Percentiles rank a stretch among this genome's conserved stretches.
Conservation (phyloP, 1,140 invertebrate genomes). For the Pseudomyrmex cubaensis region DNA sequence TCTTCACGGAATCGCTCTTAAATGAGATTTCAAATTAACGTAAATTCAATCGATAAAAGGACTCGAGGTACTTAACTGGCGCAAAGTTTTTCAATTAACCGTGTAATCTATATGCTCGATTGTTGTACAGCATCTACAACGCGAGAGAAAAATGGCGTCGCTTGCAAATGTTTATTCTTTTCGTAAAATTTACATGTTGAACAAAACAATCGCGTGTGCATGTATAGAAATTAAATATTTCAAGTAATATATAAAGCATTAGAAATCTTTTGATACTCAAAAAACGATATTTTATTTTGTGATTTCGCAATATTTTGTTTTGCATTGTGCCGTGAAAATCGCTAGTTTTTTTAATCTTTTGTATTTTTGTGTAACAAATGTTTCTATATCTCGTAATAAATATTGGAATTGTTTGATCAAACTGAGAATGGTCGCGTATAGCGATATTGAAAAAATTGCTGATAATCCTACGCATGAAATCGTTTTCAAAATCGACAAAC, state of each 20-base stretch:
- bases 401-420: background rate
- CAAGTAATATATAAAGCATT: background rate
- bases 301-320: background rate
- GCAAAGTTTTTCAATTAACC: conserved; percentile 67
- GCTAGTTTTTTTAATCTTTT: background rate
- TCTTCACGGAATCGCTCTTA: background rate
- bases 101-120: conserved; percentile 40
- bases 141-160: background rate
- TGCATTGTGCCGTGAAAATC: background rate
- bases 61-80: conserved; percentile 49
- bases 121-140: conserved; percentile 36
- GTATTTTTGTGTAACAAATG: background rate
- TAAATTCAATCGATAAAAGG: conserved; percentile 48
- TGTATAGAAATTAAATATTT: background rate
- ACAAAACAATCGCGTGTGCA: background rate
- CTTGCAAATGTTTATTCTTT: conserved; percentile 14
- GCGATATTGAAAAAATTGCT: background rate
- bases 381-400: conserved; percentile 20
- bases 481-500: background rate
- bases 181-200: background rate
- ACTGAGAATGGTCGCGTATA: background rate
- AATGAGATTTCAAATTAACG: conserved; percentile 49
- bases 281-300: background rate
- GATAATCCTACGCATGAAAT: background rate
- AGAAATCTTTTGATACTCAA: background rate